phyloP scores from a whole-genome alignment of 2,113 vertebrate genomes.

The Grantiella picta region DNA sequence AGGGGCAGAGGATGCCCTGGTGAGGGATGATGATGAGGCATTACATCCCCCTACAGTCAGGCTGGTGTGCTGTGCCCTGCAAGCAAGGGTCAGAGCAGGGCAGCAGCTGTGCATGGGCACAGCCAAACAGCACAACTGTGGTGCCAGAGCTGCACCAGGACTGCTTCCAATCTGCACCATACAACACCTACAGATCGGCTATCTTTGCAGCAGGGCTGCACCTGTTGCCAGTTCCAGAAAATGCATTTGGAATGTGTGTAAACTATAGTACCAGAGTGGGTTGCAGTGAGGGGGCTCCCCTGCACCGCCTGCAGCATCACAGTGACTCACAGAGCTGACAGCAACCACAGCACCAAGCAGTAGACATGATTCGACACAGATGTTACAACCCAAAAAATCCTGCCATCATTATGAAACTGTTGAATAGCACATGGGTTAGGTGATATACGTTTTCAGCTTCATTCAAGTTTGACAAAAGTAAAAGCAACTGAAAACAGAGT shows the following conservation, averaged over 20 bases:
- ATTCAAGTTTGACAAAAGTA: background rate
- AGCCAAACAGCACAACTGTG: fast-evolving
- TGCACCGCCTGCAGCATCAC: fast-evolving
- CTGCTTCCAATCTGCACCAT: background rate
- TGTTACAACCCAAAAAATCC: background rate
- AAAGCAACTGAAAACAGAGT: background rate
- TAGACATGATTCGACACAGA: fast-evolving
- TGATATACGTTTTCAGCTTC: background rate
- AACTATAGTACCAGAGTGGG: background rate
- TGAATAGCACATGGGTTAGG: background rate
- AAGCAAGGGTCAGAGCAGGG: background rate
- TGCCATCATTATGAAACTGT: background rate
- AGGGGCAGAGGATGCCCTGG: background rate
- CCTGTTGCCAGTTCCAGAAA: background rate
- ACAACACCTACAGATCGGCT: background rate
- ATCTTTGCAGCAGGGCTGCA: background rate
- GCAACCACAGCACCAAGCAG: background rate
- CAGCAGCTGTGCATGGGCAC: background rate
- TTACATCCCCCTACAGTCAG: background rate
- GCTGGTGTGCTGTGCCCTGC: background rate
- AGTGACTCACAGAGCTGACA: background rate
- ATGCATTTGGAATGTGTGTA: background rate
- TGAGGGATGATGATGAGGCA: background rate
- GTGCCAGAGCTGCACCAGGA: background rate
- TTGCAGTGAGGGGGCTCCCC: background rate